Evolutionary conservation across 2,888 invertebrate genomes (phyloP).

Genomic region (Tricholauxania praeusta): DNA sequence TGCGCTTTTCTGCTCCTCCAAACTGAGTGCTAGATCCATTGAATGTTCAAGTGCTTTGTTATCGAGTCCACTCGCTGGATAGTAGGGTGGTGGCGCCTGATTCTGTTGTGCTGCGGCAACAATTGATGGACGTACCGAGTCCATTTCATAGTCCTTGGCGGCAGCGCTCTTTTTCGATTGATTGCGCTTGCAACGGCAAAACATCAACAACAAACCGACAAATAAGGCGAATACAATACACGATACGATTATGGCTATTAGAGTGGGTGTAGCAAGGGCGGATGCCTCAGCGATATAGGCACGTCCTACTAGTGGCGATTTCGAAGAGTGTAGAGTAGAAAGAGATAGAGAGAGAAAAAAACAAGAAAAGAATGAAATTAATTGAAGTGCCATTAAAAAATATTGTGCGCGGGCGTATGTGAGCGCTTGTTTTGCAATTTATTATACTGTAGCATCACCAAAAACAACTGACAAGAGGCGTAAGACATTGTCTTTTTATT

Average conservation of each 20-base stretch:
- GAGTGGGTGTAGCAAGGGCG: conserved; percentile 80
- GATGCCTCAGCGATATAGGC: conserved; percentile 85
- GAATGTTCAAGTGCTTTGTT: conserved; percentile 93
- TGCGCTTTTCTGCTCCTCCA: conserved; percentile 88
- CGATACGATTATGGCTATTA: conserved; percentile 83
- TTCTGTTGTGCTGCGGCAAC: conserved; percentile 86
- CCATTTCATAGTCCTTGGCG: conserved; percentile 92
- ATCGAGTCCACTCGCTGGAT: conserved; percentile 88
- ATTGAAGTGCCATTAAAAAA: conserved; percentile 27
- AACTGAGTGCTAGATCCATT: conserved; percentile 83
- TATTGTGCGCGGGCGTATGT: conserved; percentile 13
- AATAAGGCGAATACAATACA: conserved; percentile 85
- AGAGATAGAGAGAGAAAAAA: conserved; percentile 35
- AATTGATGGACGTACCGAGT: conserved; percentile 85
- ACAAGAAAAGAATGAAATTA: conserved; percentile 18
- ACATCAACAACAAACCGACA: conserved; percentile 81
- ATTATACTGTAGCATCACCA: not conserved
- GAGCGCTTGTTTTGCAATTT: conserved; percentile 26
- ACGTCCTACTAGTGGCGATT: conserved; percentile 76
- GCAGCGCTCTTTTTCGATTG: conserved; percentile 84
- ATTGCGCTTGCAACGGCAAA: conserved; percentile 86
- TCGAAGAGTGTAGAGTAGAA: conserved; percentile 38
- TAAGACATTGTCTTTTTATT: too few relatives aligned
- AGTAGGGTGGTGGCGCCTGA: conserved; percentile 90
- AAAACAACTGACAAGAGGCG: too few relatives aligned